Evolutionary conservation across 1,140 invertebrate genomes (phyloP).

Genomic region (Tribolium castaneum): DNA sequence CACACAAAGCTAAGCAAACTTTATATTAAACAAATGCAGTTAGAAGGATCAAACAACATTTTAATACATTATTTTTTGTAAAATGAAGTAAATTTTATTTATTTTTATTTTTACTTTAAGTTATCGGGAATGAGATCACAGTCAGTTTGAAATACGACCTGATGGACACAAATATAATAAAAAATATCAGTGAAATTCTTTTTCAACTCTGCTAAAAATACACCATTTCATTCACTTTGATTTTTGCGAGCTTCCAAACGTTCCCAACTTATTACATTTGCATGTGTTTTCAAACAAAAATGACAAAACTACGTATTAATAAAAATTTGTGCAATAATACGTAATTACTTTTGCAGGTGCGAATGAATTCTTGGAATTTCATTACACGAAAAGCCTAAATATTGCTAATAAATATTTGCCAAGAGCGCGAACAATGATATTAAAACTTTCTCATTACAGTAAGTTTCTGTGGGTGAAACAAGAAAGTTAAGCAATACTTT

Average conservation of each 20-base stretch:
- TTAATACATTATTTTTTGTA: too few relatives aligned
- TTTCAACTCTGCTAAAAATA: neutral
- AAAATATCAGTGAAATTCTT: neutral
- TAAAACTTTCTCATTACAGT: conserved; percentile 21
- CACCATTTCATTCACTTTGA: neutral
- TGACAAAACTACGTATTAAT: too few relatives aligned
- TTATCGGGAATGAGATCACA: neutral
- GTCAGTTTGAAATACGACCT: neutral
- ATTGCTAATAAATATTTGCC: conserved; percentile 20
- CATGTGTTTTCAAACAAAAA: too few relatives aligned
- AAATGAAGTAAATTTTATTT: too few relatives aligned
- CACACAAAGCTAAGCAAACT: neutral
- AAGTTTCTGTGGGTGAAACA: conserved; percentile 14
- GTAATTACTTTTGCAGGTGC: neutral
- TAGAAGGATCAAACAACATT: too few relatives aligned
- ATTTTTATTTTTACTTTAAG: too few relatives aligned
- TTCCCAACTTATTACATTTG: neutral
- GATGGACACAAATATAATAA: neutral
- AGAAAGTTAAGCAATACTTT: conserved; percentile 24
- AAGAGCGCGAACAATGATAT: conserved; percentile 1
- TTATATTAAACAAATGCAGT: neutral
- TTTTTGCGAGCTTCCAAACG: neutral
- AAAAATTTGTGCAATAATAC: neutral
- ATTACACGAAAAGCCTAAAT: neutral
- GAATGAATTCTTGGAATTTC: neutral